Evolutionary conservation across 1,140 invertebrate genomes (phyloP), one percentile per base, ranked within the genome.

Genomic region (Heliconius nattereri): DNA sequence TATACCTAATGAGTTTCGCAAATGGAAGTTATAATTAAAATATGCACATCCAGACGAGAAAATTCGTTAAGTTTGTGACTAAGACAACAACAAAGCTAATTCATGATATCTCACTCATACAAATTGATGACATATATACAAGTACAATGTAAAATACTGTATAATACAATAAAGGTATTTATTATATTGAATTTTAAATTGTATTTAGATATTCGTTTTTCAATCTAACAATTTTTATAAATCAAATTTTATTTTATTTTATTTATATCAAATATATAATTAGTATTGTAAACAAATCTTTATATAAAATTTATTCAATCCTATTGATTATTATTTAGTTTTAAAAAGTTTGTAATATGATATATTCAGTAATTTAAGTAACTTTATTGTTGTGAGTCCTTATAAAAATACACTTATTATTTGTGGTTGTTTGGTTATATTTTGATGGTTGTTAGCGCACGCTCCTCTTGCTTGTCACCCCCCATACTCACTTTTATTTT

Each of bases 391-490:
- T 70, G 26, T 66, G 40, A 26, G 66, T 71, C 20, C 3, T 23
- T 13, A 77, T 8, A 71, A 11, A n/a, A 29, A 66, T 66, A 66
- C 60, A 66, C 60, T 29, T 66, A 66, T 66, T 66, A 66, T 66
- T 66, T 66, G n/a, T 66, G 60, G 60, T 66, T 66, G 5, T 66
- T 66, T 66, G 60, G 26, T 66, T 66, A 5, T 66, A 9, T 84
- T 81, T 86, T 81, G 90, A 92, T 93, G 92, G 90, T 92, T 94
- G 92, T 90, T 85, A 90, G 89, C 91, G 92, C 92, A 94, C 91
- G 92, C 85, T 89, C 89, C 89, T 92, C 89, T 92, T 92, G 90
- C 91, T 91, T 91, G 73, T 78, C 85, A 85, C 85, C 79, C 80
- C 82, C 70, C 81, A 84, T 66, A 23, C 71, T 57, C 71, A 29